Evolutionary conservation across 2,797 vertebrate genomes (phyloP).

Genomic region (Tokudaia tokunoshimensis): DNA sequence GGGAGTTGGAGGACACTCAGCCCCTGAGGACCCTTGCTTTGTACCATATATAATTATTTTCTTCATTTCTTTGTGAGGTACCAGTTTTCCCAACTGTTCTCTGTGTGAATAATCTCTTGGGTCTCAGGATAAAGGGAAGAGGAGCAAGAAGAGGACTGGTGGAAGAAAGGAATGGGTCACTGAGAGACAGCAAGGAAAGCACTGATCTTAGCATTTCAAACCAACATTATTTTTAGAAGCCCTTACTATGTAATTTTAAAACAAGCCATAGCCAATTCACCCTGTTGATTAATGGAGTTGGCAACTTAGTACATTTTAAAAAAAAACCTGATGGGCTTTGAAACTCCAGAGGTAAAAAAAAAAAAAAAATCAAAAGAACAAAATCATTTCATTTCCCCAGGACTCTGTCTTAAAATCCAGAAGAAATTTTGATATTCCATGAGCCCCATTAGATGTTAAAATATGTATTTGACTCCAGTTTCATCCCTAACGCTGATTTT

Average conservation of each 20-base stretch:
- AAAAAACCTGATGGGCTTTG: constrained; percentile 76
- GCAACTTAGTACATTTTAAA: constrained; percentile 76
- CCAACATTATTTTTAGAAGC: constrained; percentile 61
- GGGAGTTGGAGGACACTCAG: neutral
- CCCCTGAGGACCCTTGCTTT: neutral
- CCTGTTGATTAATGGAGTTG: constrained; percentile 76
- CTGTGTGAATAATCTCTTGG: neutral
- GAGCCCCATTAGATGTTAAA: constrained; percentile 65
- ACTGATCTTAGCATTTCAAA: constrained; percentile 69
- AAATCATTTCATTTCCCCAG: neutral
- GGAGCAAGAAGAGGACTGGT: neutral
- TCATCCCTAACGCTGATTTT: constrained; percentile 1
- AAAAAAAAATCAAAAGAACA: neutral
- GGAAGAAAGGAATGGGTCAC: neutral
- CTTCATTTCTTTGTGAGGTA: neutral
- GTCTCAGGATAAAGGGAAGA: neutral
- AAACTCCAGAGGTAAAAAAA: neutral
- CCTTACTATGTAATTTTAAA: constrained; percentile 75
- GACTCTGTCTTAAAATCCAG: constrained; percentile 58
- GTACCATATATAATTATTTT: neutral
- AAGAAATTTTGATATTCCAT: constrained; percentile 32
- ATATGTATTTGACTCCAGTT: neutral
- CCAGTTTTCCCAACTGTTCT: neutral
- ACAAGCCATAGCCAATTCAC: constrained; percentile 75
- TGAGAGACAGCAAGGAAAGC: neutral